Percentiles rank a stretch among this genome's conserved stretches.
Conservation (phyloP, 2,113 vertebrate species). For the Nothocercus julius region DNA sequence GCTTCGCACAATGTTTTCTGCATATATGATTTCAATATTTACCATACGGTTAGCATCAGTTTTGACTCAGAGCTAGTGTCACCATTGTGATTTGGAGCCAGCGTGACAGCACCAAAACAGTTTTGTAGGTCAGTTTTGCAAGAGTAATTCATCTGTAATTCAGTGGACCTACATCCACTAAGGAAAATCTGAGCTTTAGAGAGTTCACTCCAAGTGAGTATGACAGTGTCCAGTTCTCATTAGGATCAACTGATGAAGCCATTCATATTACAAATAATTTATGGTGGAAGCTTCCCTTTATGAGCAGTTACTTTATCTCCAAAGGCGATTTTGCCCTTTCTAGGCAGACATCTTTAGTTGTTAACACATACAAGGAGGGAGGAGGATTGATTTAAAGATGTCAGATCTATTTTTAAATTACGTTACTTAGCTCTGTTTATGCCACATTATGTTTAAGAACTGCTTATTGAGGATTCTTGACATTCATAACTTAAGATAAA, state of each 20-base stretch:
- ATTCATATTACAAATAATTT: constrained; percentile 7
- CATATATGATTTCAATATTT: constrained; percentile 2
- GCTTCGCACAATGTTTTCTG: background rate
- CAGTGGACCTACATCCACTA: background rate
- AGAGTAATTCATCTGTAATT: background rate
- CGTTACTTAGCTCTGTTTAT: constrained; percentile 15
- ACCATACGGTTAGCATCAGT: background rate
- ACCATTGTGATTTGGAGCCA: background rate
- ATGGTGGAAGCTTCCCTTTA: constrained; percentile 18
- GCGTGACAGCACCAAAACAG: background rate
- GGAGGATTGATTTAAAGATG: background rate
- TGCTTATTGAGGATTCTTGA: background rate
- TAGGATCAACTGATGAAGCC: constrained; percentile 29
- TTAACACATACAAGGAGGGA: background rate
- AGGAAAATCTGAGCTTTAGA: background rate
- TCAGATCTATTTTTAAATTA: background rate
- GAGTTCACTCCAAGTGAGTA: background rate
- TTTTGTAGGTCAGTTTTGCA: background rate
- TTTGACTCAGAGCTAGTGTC: background rate
- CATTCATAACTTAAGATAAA: background rate
- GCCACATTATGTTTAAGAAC: background rate
- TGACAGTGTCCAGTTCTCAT: background rate
- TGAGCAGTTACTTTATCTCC: background rate
- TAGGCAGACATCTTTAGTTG: background rate
- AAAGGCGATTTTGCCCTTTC: background rate